Base-by-base conservation (phyloP, 1,140 invertebrate genomes). In the Ostrea edulis region DNA sequence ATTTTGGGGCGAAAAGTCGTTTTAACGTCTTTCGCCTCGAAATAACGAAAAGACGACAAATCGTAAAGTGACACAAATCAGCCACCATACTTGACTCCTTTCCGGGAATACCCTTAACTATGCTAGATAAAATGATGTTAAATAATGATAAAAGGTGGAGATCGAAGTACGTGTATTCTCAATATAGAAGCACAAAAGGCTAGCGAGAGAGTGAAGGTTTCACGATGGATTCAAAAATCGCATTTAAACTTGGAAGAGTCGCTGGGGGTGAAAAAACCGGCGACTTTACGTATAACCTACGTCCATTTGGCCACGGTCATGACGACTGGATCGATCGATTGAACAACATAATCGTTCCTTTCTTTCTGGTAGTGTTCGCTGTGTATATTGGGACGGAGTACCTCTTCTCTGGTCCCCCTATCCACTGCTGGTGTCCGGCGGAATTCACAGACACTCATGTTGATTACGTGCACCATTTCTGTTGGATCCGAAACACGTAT, bases 401-500 rank as follows among this genome's bases (percentile, higher is more conserved):
- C 9, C 93, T 94, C 12, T 93, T 94, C 8, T 95, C 9, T 29
- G 29, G 29, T 11, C 29, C 68, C 2, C 68, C 95, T 0, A 96
- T 96, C 22, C 91, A 95, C 86, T 94, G 93, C 87, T 95, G 92
- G 93, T 90, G 89, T 58, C 93, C 93, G 51, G 91, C 91, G 0
- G 91, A 93, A 58, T 94, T 94, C 84, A 92, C 83, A n/a, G 89
- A 88, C 44, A 62, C 93, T 5, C 90, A 92, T 85, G 91, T 93
- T 5, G 90, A 92, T 22, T 95, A 95, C 86, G 96, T 98, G 92
- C 98, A 98, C 95, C 97, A 98, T 65, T 98, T 97, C 95, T 98
- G 98, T 96, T 99, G 98, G 98, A 98, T 98, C 93, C 97, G 98
- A 93, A 98, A 98, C 90, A 99, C 98, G 12, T 99, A 98, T 95